Percentiles rank a stretch among this genome's conserved stretches.
phyloP scores from a whole-genome alignment of 92 coral and sea anemone species.

The Muricea muricata region DNA sequence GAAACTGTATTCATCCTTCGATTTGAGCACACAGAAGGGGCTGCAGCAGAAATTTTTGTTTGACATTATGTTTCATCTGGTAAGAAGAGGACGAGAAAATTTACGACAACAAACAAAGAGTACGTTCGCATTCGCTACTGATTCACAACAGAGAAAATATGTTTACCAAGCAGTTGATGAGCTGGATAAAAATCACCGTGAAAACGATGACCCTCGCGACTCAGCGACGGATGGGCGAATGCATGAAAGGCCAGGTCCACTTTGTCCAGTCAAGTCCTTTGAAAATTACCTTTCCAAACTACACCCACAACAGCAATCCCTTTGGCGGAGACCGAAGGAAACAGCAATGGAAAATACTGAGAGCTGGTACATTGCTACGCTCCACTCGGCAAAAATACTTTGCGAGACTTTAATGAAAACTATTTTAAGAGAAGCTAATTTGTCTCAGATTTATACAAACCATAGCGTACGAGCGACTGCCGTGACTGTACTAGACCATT shows the following conservation, averaged over 20 bases:
- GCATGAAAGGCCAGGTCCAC: conserved; percentile 3
- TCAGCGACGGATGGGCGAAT: conserved; percentile 11
- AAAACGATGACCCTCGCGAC: conserved; percentile 21
- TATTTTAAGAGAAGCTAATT: not conserved
- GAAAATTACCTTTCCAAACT: conserved; percentile 16
- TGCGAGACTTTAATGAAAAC: not conserved
- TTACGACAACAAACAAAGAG: conserved; percentile 1
- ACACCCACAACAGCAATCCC: not conserved
- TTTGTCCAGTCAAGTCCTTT: conserved; percentile 10
- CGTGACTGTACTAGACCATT: not conserved
- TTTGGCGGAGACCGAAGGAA: too few species aligned
- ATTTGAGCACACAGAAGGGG: conserved; percentile 1
- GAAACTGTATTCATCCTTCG: conserved; percentile 31
- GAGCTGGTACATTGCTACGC: not conserved
- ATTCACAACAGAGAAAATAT: conserved; percentile 3
- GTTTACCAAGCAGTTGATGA: too few species aligned
- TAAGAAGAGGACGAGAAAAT: conserved; percentile 29
- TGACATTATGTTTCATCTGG: conserved; percentile 26
- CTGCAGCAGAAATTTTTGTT: conserved; percentile 27
- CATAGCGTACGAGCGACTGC: too few species aligned
- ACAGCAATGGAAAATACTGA: too few species aligned
- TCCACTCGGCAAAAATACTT: not conserved
- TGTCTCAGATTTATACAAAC: not conserved
- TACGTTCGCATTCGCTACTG: conserved; percentile 6
- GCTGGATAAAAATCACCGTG: too few species aligned